phyloP scores from a whole-genome alignment of 1,140 invertebrate species.

The Sipha flava region DNA sequence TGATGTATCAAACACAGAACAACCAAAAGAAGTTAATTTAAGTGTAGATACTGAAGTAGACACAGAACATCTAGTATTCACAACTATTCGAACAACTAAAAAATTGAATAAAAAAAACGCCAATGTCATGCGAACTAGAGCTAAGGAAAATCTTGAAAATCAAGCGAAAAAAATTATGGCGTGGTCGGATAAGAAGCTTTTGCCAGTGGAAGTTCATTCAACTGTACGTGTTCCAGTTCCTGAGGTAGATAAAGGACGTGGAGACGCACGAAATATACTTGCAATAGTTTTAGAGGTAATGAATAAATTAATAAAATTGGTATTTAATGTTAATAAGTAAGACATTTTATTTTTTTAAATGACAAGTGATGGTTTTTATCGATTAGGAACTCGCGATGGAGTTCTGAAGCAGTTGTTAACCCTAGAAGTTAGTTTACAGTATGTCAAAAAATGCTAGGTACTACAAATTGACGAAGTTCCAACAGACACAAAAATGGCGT shows the following conservation, averaged over 20 bases:
- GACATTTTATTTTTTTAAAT: neutral
- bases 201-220: neutral
- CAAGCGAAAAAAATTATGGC: neutral
- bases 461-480: too few relatives aligned
- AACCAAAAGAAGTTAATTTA: too few relatives aligned
- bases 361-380: neutral
- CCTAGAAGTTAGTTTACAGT: too few relatives aligned
- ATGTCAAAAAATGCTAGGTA: too few relatives aligned
- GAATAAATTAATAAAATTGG: neutral
- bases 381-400: neutral
- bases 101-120: neutral
- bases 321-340: neutral
- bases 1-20: neutral
- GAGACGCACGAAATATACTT: neutral
- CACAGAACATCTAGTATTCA: too few relatives aligned
- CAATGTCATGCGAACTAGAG: neutral
- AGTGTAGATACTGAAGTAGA: too few relatives aligned
- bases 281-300: neutral
- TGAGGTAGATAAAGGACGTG: neutral
- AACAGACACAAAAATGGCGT: too few relatives aligned
- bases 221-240: neutral
- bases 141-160: neutral
- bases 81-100: neutral
- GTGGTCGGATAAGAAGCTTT: neutral
- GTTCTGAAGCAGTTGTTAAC: too few relatives aligned